Base-by-base conservation (phyloP, 2,888 invertebrate genomes). In the Anarsia innoxiella region DNA sequence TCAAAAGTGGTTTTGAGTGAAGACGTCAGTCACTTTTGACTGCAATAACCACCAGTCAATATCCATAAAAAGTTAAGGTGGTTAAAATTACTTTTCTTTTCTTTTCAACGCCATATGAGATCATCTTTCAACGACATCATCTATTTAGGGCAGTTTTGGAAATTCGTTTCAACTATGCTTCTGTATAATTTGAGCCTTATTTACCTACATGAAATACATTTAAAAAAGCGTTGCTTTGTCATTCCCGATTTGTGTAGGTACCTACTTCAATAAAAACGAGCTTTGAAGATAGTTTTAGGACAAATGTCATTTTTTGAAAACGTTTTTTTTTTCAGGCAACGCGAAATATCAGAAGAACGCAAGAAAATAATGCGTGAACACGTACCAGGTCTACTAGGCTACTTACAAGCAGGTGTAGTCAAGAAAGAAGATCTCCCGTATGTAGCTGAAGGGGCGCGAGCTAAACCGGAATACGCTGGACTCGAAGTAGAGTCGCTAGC, bases 331-430 rank as follows among this genome's bases (percentile, higher is more conserved):
- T 44, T 2, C 60, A 89, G 89, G 76, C 56, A 55, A 14, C 50
- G 61, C 28, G 74, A 89, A 49, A 84, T 89, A n/a, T 70, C 84
- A 6, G 66, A 79, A 19, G 90, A 90, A 49, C 77, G 89, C 8
- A 53, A 80, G 31, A 70, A 72, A 40, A 76, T 90, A 49, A 53
- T 90, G n/a, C 59, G 71, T 12, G 84, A 87, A 36, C 90, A 90
- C 59, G 88, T 73, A 0, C 75, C 87, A 0, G 70, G 82, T 9
- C 56, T 90, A 0, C 58, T 88, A 2, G 90, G 89, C 2, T 88
- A 79, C 63, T 51, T 90, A 5, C 89, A 89, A 9, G 72, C 82
- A 8, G 89, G 88, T 0, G 71, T 88, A 1, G 38, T 90, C 5
- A 56, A 54, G 31, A 49, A 52, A 1, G 66, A 58, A 0, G 89